Percentiles rank a stretch among this genome's conserved stretches.
These are phyloP conservation scores for Keiferia lycopersicella DNA, from an alignment of 2,888 invertebrate genomes.

Conservation along the genomic window DNA sequence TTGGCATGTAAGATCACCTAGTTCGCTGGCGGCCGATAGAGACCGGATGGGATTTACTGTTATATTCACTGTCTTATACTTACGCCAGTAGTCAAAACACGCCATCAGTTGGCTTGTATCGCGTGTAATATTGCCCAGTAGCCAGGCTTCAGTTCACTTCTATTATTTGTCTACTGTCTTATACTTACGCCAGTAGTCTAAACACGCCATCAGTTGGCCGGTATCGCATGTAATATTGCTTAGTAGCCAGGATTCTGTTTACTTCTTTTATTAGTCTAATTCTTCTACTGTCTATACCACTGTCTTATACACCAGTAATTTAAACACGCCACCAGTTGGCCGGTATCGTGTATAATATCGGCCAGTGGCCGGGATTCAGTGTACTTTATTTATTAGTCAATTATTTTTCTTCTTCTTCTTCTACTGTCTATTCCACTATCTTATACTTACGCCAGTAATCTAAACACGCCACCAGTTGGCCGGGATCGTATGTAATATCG, in stretches of 20 bases:
- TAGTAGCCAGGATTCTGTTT: not conserved
- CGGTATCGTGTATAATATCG: not conserved
- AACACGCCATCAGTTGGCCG: not conserved
- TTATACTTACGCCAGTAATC: not conserved
- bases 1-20: not conserved
- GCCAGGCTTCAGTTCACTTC: no score
- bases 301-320: not conserved
- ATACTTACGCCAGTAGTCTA: not conserved
- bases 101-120: not conserved
- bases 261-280: no score
- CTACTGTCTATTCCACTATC: not conserved
- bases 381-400: no score
- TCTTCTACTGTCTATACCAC: no score
- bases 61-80: not conserved
- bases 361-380: not conserved
- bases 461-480: conserved; percentile 2
- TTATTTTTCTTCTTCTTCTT: no score
- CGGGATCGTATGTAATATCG: no score
- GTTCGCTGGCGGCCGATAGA: not conserved
- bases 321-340: not conserved
- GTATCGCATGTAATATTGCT: not conserved
- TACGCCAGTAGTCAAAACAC: not conserved
- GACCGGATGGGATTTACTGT: no score
- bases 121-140: not conserved
- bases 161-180: no score